Conservation (phyloP, 2,888 invertebrate genomes). For the Heliconius charithonia region DNA sequence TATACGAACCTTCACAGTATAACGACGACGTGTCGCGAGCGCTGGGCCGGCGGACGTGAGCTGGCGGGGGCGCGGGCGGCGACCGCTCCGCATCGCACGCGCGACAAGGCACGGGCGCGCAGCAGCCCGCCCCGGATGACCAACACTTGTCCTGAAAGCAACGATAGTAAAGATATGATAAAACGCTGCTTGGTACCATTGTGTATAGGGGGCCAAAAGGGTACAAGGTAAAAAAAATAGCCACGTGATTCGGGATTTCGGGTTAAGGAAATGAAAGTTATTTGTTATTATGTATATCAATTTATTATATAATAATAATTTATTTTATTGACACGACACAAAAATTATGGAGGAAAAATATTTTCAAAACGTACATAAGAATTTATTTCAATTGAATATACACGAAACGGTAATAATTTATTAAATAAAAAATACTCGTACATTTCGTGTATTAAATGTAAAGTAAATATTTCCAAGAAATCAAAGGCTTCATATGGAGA, state of each 20-base stretch:
- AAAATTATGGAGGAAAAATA: background rate
- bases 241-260: background rate
- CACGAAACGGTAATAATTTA: background rate
- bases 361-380: background rate
- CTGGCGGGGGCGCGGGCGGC: constrained; percentile 73
- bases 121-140: constrained; percentile 75
- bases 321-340: background rate
- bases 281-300: background rate
- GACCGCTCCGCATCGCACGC: constrained; percentile 83
- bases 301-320: background rate
- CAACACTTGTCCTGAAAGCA: constrained; percentile 72
- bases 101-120: constrained; percentile 79
- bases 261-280: background rate
- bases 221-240: background rate
- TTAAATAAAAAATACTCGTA: background rate
- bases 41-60: constrained; percentile 67
- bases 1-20: constrained; percentile 47
- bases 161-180: background rate
- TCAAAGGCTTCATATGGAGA: constrained; percentile 18
- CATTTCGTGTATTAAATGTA: background rate
- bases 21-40: constrained; percentile 78
- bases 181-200: too few species aligned
- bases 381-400: background rate
- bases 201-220: too few species aligned
- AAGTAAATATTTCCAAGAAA: background rate